A percentile compares a stretch with the other conserved stretches of the same genome.
These are phyloP conservation scores for Delphinus delphis DNA, from an alignment of 2,113 vertebrate species.

Conservation along the genomic window DNA sequence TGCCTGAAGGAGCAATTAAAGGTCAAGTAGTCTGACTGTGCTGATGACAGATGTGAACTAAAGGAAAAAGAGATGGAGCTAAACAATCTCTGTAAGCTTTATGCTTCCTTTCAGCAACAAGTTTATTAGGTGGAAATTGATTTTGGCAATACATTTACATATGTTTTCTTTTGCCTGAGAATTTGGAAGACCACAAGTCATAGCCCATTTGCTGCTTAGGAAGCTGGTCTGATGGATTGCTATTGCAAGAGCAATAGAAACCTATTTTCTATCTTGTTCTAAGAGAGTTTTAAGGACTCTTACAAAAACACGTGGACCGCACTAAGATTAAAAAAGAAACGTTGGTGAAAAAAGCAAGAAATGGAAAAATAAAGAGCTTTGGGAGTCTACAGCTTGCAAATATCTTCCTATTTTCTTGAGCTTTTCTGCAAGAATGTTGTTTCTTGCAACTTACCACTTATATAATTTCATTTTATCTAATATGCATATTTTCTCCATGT, in stretches of 20 bases:
- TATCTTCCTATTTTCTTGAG: background rate
- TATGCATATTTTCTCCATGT: background rate
- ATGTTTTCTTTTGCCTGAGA: background rate
- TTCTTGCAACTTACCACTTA: background rate
- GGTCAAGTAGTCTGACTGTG: background rate
- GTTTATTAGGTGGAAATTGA: background rate
- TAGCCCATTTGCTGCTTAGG: background rate
- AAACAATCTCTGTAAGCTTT: background rate
- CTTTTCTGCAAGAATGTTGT: background rate
- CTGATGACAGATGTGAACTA: background rate
- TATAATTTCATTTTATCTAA: background rate
- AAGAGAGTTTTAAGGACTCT: background rate
- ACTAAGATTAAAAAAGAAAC: background rate
- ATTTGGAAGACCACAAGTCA: background rate
- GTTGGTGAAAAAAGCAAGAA: background rate
- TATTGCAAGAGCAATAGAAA: background rate
- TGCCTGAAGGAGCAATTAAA: background rate
- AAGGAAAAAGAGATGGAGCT: background rate
- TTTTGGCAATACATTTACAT: background rate
- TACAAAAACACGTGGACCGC: background rate
- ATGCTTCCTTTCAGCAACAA: background rate
- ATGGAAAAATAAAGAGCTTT: background rate
- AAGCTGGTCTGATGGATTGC: background rate
- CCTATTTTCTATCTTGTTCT: background rate
- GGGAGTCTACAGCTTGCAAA: background rate